Evolutionary conservation across 1,140 invertebrate species (phyloP).

Genomic region (Trichomalopsis sarcophagae): DNA sequence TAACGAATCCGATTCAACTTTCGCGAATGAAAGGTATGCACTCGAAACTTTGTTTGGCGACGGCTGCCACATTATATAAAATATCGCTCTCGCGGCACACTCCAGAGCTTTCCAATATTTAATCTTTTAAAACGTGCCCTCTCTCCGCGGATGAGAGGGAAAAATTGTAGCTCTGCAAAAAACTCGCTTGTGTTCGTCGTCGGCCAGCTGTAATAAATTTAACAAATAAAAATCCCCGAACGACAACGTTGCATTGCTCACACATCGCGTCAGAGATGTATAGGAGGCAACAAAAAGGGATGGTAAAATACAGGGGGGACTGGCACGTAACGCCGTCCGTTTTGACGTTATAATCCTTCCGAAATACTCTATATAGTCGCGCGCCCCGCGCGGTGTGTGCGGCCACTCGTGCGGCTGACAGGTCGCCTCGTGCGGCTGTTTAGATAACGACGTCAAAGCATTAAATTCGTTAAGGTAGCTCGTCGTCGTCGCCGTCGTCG

Average conservation of each 20-base stretch:
- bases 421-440: not conserved
- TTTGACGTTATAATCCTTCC: not conserved
- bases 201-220: not conserved
- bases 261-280: not conserved
- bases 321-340: too few relatives aligned
- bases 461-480: conserved; percentile 9
- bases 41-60: conserved; percentile 5
- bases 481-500: not conserved
- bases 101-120: conserved; percentile 36
- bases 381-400: too few relatives aligned
- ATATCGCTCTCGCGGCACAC: not conserved
- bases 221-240: not conserved
- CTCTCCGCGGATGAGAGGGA: not conserved
- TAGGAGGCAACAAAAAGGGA: not conserved
- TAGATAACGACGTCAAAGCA: not conserved
- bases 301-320: not conserved
- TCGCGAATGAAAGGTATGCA: not conserved
- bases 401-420: not conserved
- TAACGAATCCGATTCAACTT: too few relatives aligned
- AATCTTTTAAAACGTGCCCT: conserved; percentile 24
- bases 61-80: not conserved
- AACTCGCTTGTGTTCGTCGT: not conserved
- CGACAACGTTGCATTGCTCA: not conserved
- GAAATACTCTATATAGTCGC: too few relatives aligned
- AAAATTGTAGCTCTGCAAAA: not conserved